Evolutionary conservation across 2,797 vertebrate genomes (phyloP), one percentile per base, ranked within the genome.

Genomic region (Mycteria americana): DNA sequence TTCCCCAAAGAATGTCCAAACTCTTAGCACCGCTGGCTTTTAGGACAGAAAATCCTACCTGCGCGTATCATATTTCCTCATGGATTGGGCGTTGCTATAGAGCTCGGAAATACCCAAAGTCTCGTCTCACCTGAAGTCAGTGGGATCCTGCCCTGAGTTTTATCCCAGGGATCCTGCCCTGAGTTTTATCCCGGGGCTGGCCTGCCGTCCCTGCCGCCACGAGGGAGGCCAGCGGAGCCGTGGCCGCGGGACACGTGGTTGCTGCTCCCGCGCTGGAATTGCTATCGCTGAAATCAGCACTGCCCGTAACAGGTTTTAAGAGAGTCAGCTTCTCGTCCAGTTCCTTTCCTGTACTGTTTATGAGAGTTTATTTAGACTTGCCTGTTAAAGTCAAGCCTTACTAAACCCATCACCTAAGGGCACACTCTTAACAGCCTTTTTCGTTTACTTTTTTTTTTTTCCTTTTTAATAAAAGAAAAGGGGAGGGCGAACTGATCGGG

Each of bases 51-150:
- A 35, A 62, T 25, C 28, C 69, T 39, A 1, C 6, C 14, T 5
- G 64, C 0, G 7, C 2, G 0, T 19, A 2, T 68, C 27, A 0
- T 1, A 1, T 76, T 73, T 75, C 57, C 18, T 4, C 1, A 0
- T 1, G 69, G 62, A 10, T 7, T 46, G 33, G n/a, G 33, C 3
- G 41, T 54, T 48, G 41, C 8, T 22, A 2, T 3, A 5, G 11
- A 35, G 30, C 3, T 68, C 3, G 1, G 48, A 60, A 80, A 56
- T 56, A 57, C 41, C 94, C 57, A 0, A 48, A 19, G 18, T 39
- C 48, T 41, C 2, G 1, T 30, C 10, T 51, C 59, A 5, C 31
- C 65, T 75, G 35, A 13, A 43, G 10, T 21, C 35, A 2, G 41
- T 9, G 37, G 11, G 31, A 25, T 24, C 15, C 27, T 18, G 11